Percentiles rank a stretch among this genome's conserved stretches.
phyloP scores from a whole-genome alignment of 1,140 invertebrate species.

The Ctenoplectra terminalis region DNA sequence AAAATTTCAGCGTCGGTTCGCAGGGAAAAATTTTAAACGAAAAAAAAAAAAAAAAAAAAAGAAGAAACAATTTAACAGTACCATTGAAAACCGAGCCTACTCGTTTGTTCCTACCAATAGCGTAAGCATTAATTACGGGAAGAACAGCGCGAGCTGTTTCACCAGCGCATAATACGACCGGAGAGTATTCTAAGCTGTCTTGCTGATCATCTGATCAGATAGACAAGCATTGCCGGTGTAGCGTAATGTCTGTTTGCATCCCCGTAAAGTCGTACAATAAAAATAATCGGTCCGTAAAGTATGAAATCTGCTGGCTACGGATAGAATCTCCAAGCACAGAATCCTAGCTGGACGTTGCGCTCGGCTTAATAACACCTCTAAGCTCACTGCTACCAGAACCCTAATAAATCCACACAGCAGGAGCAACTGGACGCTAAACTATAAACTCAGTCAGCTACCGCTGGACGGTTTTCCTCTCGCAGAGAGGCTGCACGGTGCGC shows the following conservation, averaged over 20 bases:
- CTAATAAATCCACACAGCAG: slow-evolving; percentile 28
- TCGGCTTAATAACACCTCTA: slow-evolving; percentile 9
- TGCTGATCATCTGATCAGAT: slow-evolving; percentile 8
- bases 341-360: neutral
- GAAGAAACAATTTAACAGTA: neutral
- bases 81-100: neutral
- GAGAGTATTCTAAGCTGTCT: neutral
- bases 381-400: slow-evolving; percentile 11
- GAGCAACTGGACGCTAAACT: slow-evolving; percentile 1
- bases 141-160: neutral
- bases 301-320: neutral
- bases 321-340: neutral
- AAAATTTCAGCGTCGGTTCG: too few relatives aligned
- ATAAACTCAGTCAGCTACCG: neutral
- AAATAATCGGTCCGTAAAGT: neutral
- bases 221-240: neutral
- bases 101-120: neutral
- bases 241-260: neutral
- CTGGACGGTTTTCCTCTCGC: neutral
- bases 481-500: neutral
- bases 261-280: neutral
- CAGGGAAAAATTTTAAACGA: too few relatives aligned
- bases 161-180: neutral
- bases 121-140: neutral
- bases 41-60: too few relatives aligned